These are phyloP conservation scores for Drosophila rhopaloa DNA, from an alignment of 1,140 invertebrate species.

Conservation along the genomic window DNA sequence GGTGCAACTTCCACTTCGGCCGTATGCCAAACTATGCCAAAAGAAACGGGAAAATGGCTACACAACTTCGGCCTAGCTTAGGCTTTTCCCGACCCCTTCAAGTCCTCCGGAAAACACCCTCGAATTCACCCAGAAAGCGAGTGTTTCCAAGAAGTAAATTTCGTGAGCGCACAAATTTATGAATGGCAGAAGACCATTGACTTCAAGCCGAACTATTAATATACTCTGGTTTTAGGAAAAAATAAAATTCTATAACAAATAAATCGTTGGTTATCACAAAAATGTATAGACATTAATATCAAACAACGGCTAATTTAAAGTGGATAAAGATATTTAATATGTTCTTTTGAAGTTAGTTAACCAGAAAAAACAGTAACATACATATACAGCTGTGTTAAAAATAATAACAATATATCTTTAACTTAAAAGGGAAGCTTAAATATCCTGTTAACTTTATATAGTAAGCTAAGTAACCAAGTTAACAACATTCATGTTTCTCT, in stretches of 20 bases:
- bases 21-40: conserved; percentile 63
- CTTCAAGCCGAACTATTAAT: not conserved
- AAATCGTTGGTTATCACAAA: too few relatives aligned
- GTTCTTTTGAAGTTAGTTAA: too few relatives aligned
- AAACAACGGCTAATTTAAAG: too few relatives aligned
- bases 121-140: not conserved
- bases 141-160: conserved; percentile 11
- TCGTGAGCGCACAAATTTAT: conserved; percentile 15
- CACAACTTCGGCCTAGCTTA: conserved; percentile 17
- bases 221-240: not conserved
- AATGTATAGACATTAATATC: too few relatives aligned
- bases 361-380: too few relatives aligned
- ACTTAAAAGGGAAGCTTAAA: too few relatives aligned
- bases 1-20: conserved; percentile 49
- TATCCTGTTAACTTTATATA: too few relatives aligned
- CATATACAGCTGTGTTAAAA: too few relatives aligned
- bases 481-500: not conserved
- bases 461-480: too few relatives aligned
- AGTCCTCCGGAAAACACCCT: not conserved
- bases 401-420: too few relatives aligned
- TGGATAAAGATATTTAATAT: too few relatives aligned
- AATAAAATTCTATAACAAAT: too few relatives aligned
- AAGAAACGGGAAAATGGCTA: conserved; percentile 37
- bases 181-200: not conserved
- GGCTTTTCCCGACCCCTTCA: not conserved